A percentile compares a stretch with the other conserved stretches of the same genome.
Conservation (phyloP, 2,113 vertebrate species). For the Eublepharis macularius region DNA sequence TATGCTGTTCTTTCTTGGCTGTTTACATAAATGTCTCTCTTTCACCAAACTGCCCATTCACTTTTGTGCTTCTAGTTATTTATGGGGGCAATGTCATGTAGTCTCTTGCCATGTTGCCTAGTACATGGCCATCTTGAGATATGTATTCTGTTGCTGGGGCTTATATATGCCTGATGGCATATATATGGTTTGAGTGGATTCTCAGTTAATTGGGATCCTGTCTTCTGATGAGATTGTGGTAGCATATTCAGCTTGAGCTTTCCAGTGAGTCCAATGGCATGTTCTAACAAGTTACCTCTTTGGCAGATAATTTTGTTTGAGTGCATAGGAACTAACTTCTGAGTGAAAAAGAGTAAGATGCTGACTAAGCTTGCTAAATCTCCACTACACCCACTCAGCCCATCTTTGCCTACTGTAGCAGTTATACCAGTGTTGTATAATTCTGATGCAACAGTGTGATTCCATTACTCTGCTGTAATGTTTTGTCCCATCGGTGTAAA, state of each 20-base stretch:
- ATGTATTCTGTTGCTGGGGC: not conserved
- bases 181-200: not conserved
- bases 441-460: not conserved
- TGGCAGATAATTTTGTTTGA: not conserved
- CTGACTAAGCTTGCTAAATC: not conserved
- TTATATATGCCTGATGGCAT: not conserved
- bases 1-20: not conserved
- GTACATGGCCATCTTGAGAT: not conserved
- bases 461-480: not conserved
- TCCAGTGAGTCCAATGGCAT: not conserved
- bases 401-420: not conserved
- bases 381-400: not conserved
- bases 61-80: not conserved
- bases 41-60: not conserved
- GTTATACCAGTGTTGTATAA: not conserved
- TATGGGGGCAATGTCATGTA: not conserved
- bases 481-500: not conserved
- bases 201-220: not conserved
- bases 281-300: not conserved
- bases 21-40: not conserved
- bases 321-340: not conserved
- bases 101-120: not conserved
- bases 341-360: not conserved
- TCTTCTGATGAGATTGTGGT: not conserved
- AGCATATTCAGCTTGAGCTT: not conserved